Percentiles rank a stretch among this genome's conserved stretches.
These are phyloP conservation scores for Diprion similis DNA, from an alignment of 1,140 invertebrate species.

Conservation along the genomic window DNA sequence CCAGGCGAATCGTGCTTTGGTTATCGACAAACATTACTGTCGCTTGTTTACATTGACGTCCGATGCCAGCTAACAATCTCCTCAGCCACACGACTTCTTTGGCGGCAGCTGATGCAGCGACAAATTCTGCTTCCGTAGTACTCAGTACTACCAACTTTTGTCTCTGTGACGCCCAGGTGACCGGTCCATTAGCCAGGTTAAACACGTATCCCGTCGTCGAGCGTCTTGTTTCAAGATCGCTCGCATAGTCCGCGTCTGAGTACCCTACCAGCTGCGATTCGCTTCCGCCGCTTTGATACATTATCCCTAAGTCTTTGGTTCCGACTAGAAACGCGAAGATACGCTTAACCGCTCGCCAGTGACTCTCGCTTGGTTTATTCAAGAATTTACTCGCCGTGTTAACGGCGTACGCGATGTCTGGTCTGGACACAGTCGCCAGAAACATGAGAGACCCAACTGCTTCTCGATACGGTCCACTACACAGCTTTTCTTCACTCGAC, in stretches of 20 bases:
- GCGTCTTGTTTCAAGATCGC: too few relatives aligned
- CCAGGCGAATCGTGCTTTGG: slow-evolving; percentile 48
- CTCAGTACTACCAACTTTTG: too few relatives aligned
- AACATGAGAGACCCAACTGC: slow-evolving; percentile 43
- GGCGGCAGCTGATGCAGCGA: slow-evolving; percentile 8
- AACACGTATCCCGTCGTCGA: too few relatives aligned
- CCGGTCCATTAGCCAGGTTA: background rate
- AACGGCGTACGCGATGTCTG: slow-evolving; percentile 47
- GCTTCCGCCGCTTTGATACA: slow-evolving; percentile 12
- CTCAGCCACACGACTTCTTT: slow-evolving; percentile 13
- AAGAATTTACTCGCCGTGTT: slow-evolving; percentile 29
- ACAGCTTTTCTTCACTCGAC: background rate
- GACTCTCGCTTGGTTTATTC: slow-evolving; percentile 26
- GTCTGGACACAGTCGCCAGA: slow-evolving; percentile 36
- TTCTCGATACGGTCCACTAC: slow-evolving; percentile 31
- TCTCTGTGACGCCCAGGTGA: too few relatives aligned
- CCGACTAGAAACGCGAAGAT: slow-evolving; percentile 38
- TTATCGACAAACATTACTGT: slow-evolving; percentile 28
- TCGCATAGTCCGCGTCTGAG: too few relatives aligned
- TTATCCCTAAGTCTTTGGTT: slow-evolving; percentile 16
- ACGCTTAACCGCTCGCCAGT: slow-evolving; percentile 35
- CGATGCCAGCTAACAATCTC: slow-evolving; percentile 1
- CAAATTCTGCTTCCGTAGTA: too few relatives aligned
- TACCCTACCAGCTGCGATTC: background rate
- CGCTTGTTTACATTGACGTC: background rate